Base-by-base conservation (phyloP, 2,888 invertebrate species). In the Euclidia mi region DNA sequence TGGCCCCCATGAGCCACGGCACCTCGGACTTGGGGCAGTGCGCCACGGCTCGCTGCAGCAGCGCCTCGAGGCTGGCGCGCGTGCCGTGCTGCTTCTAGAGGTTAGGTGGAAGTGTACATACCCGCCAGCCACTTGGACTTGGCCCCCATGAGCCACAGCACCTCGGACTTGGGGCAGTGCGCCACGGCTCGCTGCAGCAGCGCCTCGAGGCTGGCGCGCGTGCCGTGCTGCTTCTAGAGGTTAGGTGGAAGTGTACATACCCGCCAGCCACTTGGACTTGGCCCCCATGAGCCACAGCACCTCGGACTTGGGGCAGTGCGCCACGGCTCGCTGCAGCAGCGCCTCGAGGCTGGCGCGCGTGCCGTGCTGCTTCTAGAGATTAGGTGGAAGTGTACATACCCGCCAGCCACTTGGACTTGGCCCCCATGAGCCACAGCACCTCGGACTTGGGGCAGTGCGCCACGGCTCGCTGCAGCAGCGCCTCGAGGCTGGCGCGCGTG, bases 241-340 rank as follows among this genome's bases (percentile, higher is more conserved):
- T 98, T n/a, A n/a, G n/a, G n/a, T n/a, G n/a, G n/a, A 25, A 25
- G 20, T 25, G 20, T 25, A 25, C 20, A 25, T 25, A 93, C 98
- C 98, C 11, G 99, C 98, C 78, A 99, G 88, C 99, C 99, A 99
- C 86, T 99, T 99, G 0, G 99, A 99, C 91, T 99, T 99, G 11
- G 99, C 99, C 1, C 99, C 99, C 99, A 99, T 99, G 0, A 99
- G 95, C 99, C 99, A 99, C 2, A 99, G 95, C 0, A 99, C 98
- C 92, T 99, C 98, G 0, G 98, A 98, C 88, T 99, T 98, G 3
- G 99, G 99, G 91, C 99, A 99, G 90, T 99, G 98, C 0, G 98
- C 98, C 0, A 99, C 99, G 0, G 99, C 99, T 75, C 98, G 95
- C 85, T 99, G 98, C 45, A 99, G 91, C 18, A 99, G 87, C 0